Conservation (phyloP, 2,888 invertebrate genomes). For the Ctenicera cuprea region DNA sequence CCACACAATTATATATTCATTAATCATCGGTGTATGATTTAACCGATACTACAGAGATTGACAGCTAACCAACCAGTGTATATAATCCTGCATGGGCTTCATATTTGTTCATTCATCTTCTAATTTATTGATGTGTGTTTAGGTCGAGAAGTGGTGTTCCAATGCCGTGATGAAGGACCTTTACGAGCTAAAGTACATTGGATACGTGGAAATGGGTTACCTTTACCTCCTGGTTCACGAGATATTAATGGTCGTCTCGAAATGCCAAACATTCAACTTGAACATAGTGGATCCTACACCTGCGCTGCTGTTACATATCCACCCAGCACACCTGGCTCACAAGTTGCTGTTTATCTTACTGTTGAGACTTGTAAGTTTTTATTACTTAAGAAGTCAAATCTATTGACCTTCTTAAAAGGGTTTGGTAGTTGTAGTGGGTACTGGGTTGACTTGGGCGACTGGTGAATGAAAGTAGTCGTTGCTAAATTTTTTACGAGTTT, state of each 20-base stretch:
- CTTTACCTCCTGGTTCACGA: constrained; percentile 85
- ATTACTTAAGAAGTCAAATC: neutral
- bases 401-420: too few relatives aligned
- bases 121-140: constrained; percentile 30
- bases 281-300: constrained; percentile 87
- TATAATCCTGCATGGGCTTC: constrained; percentile 19
- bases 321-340: constrained; percentile 78
- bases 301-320: constrained; percentile 87
- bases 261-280: constrained; percentile 85
- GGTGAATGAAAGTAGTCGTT: too few relatives aligned
- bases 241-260: constrained; percentile 88
- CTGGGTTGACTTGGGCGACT: too few relatives aligned
- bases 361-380: constrained; percentile 89
- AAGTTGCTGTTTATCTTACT: constrained; percentile 81
- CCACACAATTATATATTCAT: constrained; percentile 33
- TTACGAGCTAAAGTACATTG: constrained; percentile 85
- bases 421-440: too few relatives aligned
- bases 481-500: too few relatives aligned
- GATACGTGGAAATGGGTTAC: constrained; percentile 82
- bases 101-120: neutral
- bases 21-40: constrained; percentile 37
- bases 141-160: constrained; percentile 94
- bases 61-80: constrained; percentile 36
- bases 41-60: constrained; percentile 34
- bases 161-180: constrained; percentile 93